Conservation (phyloP, 2,797 vertebrate species). For the Syndactyla subalaris region DNA sequence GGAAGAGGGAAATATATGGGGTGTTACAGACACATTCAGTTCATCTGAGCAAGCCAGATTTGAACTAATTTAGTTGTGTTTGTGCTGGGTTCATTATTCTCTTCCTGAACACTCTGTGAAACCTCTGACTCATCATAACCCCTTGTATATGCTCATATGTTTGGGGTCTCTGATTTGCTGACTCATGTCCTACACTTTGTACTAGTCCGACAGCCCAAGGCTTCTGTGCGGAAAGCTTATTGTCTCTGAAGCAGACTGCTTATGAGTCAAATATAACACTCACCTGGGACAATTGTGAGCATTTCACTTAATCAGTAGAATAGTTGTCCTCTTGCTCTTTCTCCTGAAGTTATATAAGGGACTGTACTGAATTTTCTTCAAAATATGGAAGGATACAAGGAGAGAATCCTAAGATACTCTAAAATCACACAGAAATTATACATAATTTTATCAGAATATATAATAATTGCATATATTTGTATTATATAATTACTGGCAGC, state of each 20-base stretch:
- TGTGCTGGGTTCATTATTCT: neutral
- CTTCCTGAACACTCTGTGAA: conserved; percentile 85
- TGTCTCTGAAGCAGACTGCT: conserved; percentile 63
- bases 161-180: conserved; percentile 84
- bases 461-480: neutral
- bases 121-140: conserved; percentile 81
- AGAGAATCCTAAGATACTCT: neutral
- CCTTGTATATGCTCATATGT: conserved; percentile 75
- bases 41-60: neutral
- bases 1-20: neutral
- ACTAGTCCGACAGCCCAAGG: conserved; percentile 84
- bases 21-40: neutral
- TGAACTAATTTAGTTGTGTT: neutral
- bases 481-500: neutral
- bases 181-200: conserved; percentile 85
- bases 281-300: conserved; percentile 82
- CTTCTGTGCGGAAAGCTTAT: neutral
- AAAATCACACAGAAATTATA: neutral
- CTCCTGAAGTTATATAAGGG: conserved; percentile 78
- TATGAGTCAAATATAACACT: conserved; percentile 85
- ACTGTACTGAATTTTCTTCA: conserved; percentile 81
- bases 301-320: conserved; percentile 81
- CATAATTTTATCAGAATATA: neutral
- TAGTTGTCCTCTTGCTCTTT: conserved; percentile 68
- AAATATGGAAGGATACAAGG: conserved; percentile 61